These are phyloP conservation scores for Vanacampus margaritifer DNA, from an alignment of 2,113 vertebrate species.

Conservation along the genomic window DNA sequence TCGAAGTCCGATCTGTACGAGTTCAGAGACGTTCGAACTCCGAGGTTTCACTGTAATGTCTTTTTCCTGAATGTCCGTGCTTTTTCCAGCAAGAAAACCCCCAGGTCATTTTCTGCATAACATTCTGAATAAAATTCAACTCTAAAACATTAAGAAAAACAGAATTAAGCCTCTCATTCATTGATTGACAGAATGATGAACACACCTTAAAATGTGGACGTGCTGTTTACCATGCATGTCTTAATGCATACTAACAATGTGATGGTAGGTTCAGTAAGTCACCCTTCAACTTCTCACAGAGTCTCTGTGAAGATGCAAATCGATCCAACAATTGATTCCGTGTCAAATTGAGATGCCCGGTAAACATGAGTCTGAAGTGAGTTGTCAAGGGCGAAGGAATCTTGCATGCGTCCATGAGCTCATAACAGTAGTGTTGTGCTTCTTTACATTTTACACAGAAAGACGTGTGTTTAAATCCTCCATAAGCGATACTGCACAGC, in stretches of 20 bases:
- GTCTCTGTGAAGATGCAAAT: constrained; percentile 36
- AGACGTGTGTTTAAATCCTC: background rate
- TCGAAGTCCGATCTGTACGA: too few relatives aligned
- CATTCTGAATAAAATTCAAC: too few relatives aligned
- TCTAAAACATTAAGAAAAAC: background rate
- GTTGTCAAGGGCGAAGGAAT: constrained; percentile 34
- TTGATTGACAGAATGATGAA: background rate
- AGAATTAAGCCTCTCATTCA: background rate
- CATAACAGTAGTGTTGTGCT: background rate
- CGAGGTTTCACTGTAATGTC: too few relatives aligned
- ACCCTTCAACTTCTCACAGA: constrained; percentile 19
- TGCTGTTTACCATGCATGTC: background rate
- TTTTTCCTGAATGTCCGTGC: too few relatives aligned
- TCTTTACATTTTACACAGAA: too few relatives aligned
- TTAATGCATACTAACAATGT: background rate
- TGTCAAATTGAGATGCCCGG: constrained; percentile 47
- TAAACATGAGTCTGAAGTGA: constrained; percentile 39
- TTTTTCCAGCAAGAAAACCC: too few relatives aligned
- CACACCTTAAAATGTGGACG: background rate
- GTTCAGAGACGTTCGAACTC: too few relatives aligned
- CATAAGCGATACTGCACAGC: constrained; percentile 14
- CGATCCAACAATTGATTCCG: constrained; percentile 44
- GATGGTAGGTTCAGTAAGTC: constrained; percentile 7
- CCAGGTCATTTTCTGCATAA: too few relatives aligned
- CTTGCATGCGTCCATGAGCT: constrained; percentile 1